Percentiles rank a stretch among this genome's conserved stretches.
phyloP scores from a whole-genome alignment of 2,797 vertebrate species.

The Natrix natrix region DNA sequence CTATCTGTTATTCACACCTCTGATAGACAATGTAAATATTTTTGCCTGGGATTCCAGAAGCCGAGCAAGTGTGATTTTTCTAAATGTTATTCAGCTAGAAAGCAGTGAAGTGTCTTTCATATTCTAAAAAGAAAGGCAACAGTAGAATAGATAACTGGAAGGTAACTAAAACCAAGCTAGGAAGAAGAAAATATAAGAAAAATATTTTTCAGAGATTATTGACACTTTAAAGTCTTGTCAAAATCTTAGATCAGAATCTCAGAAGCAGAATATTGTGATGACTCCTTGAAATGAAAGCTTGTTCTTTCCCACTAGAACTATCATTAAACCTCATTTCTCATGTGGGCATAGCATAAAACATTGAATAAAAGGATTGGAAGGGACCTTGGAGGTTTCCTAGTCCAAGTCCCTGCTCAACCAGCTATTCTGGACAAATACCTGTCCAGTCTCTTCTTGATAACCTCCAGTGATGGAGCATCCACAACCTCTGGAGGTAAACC shows the following conservation, averaged over 20 bases:
- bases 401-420: background rate
- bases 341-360: background rate
- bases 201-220: background rate
- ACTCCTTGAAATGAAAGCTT: background rate
- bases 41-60: constrained; percentile 22
- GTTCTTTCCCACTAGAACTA: background rate
- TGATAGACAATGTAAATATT: constrained; percentile 26
- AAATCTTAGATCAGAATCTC: background rate
- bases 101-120: background rate
- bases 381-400: background rate
- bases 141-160: background rate
- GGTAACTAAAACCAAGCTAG: background rate
- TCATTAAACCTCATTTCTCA: background rate
- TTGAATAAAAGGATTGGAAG: background rate
- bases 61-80: background rate
- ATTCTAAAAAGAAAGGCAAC: background rate
- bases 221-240: background rate
- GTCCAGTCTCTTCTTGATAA: background rate
- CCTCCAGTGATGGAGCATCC: background rate
- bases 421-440: background rate
- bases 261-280: background rate
- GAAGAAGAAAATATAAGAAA: background rate
- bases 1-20: constrained; percentile 18
- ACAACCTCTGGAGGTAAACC: background rate
- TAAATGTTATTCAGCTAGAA: background rate